A percentile compares a stretch with the other conserved stretches of the same genome.
Conservation (phyloP, 2,113 vertebrate species). For the Pseudorasbora parva region DNA sequence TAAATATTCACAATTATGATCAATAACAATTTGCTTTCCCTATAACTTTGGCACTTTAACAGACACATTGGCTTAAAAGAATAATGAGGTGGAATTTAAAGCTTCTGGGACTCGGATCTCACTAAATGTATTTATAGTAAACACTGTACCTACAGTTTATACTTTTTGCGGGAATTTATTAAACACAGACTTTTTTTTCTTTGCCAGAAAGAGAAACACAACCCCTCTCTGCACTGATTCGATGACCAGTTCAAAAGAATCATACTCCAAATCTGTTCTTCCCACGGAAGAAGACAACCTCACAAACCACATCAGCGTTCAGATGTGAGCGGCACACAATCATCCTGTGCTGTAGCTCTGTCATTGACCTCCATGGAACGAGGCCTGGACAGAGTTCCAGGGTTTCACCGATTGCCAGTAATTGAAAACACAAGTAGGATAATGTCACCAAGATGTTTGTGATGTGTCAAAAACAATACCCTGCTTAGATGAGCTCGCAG, state of each 20-base stretch:
- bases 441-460: constrained; percentile 67
- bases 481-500: not conserved
- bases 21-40: not conserved
- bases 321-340: constrained; percentile 5
- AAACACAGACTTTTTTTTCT: not conserved
- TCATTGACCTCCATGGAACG: constrained; percentile 58
- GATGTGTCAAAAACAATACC: constrained; percentile 48
- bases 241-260: not conserved
- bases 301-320: constrained; percentile 24
- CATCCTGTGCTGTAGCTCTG: constrained; percentile 41
- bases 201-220: constrained; percentile 3
- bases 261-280: constrained; percentile 10
- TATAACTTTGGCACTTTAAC: not conserved
- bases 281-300: constrained; percentile 24
- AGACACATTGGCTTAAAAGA: not conserved
- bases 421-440: constrained; percentile 62
- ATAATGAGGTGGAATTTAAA: not conserved
- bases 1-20: not conserved
- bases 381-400: constrained; percentile 31
- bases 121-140: constrained; percentile 16
- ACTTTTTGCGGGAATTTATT: constrained; percentile 3
- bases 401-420: constrained; percentile 43
- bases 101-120: not conserved
- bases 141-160: not conserved
- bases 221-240: not conserved